Evolutionary conservation across 2,113 vertebrate species (phyloP).

Genomic region (Takifugu bimaculatus): DNA sequence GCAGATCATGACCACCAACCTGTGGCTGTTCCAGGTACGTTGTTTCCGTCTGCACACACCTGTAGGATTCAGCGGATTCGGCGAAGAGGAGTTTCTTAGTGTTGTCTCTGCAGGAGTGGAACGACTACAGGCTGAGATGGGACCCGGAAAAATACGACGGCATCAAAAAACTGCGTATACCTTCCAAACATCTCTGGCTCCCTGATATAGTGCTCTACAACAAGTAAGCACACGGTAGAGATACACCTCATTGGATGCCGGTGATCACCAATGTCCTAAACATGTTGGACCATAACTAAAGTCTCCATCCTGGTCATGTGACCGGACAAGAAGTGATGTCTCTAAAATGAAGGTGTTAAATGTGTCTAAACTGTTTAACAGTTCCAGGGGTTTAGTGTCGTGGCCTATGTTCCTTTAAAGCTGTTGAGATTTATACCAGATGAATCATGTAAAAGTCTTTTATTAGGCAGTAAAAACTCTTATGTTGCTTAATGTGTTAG

Average conservation of each 20-base stretch:
- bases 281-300: too few relatives aligned
- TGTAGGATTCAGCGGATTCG: neutral
- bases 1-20: conserved; percentile 81
- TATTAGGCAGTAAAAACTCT: too few relatives aligned
- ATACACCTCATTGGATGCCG: too few relatives aligned
- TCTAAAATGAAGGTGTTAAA: too few relatives aligned
- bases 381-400: too few relatives aligned
- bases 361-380: too few relatives aligned
- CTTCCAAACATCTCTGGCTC: conserved; percentile 79
- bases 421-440: too few relatives aligned
- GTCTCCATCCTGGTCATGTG: neutral
- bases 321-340: neutral
- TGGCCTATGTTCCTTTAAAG: too few relatives aligned
- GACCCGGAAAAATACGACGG: conserved; percentile 77
- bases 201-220: conserved; percentile 82
- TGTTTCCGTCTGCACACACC: neutral
- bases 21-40: conserved; percentile 78
- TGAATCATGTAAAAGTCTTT: too few relatives aligned
- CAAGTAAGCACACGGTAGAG: conserved; percentile 62
- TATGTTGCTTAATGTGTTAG: too few relatives aligned
- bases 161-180: conserved; percentile 76
- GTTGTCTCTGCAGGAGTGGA: conserved; percentile 72
- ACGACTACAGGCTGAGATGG: conserved; percentile 78
- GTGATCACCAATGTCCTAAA: too few relatives aligned
- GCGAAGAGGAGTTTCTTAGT: neutral